These are phyloP conservation scores for Auanema freiburgensis DNA, from an alignment of 2,888 invertebrate species.

Conservation along the genomic window DNA sequence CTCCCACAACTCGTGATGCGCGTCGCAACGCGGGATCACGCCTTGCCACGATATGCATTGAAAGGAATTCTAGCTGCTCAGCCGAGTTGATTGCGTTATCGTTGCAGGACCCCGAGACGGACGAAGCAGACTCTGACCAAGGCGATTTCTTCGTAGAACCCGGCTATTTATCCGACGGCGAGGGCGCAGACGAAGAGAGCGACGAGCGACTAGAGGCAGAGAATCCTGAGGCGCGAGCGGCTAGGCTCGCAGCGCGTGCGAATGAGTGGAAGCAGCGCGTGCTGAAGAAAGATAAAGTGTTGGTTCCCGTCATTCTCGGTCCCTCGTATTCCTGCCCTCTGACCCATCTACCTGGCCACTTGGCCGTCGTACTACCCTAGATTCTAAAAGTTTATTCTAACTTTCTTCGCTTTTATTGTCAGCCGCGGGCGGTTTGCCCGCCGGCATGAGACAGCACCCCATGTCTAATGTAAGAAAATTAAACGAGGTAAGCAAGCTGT, in stretches of 20 bases:
- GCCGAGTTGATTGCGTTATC: neutral
- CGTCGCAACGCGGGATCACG: too few species aligned
- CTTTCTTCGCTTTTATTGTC: slow-evolving; percentile 13
- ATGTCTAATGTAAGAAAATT: slow-evolving; percentile 59
- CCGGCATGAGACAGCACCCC: slow-evolving; percentile 59
- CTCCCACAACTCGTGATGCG: too few species aligned
- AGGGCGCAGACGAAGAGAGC: slow-evolving; percentile 43
- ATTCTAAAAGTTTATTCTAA: neutral
- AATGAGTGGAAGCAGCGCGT: slow-evolving; percentile 42
- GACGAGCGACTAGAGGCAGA: slow-evolving; percentile 16
- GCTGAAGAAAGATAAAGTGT: slow-evolving; percentile 21
- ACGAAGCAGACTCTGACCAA: slow-evolving; percentile 41
- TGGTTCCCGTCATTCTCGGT: slow-evolving; percentile 18
- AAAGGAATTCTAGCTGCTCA: too few species aligned
- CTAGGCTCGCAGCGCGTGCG: slow-evolving; percentile 50
- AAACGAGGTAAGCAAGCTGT: slow-evolving; percentile 48
- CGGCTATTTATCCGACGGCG: slow-evolving; percentile 61
- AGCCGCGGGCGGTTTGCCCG: slow-evolving; percentile 37
- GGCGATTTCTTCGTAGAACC: slow-evolving; percentile 59
- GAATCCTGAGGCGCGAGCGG: slow-evolving; percentile 40
- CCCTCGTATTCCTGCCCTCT: slow-evolving; percentile 7
- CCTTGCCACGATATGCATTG: too few species aligned
- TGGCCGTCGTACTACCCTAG: slow-evolving; percentile 17
- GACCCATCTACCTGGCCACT: slow-evolving; percentile 12
- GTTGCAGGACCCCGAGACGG: slow-evolving; percentile 36